Base-by-base conservation (phyloP, 2,113 vertebrate species). In the Hemicordylus capensis region DNA sequence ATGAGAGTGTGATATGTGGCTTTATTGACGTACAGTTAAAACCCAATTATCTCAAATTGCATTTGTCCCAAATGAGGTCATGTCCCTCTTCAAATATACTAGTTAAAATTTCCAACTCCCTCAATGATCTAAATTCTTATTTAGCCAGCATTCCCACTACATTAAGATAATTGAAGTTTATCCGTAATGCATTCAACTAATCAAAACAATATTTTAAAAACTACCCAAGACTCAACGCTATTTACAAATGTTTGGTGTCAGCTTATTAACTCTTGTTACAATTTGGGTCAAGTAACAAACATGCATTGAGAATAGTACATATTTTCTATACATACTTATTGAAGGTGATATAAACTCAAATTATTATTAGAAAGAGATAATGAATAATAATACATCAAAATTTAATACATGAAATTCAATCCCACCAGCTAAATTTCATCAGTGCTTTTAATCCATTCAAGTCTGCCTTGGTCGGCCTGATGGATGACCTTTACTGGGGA, bases 131-230 rank as follows among this genome's bases (percentile, higher is more conserved):
- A 70, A 70, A 6, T 69, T 88, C 46, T 88, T n/a, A 74, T 79
- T 39, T 83, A 84, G 4, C 4, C 77, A 51, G 56, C 76, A 74
- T 75, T 54, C 11, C 58, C 56, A 26, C 81, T 64, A 83, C 39
- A 70, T 80, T 24, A 46, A 22, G 88, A 75, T 86, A 86, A 81
- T 67, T 83, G 69, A 34, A 85, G 66, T 85, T 2, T 1, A 83
- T 85, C 75, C 17, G 0, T 10, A 75, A 31, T 44, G 39, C 83
- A 83, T 77, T 39, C 84, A 88, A 80, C 14, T 77, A 83, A 83
- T 3, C 10, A 77, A 79, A 6, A 70, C 81, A 87, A 44, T 7
- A 0, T 0, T 34, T 70, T 54, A 31, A 85, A 86, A 84, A 63
- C 24, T 20, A 84, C 48, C 12, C 2, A 4, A 70, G 70, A 70